These are phyloP conservation scores for Andrena haemorrhoa DNA, from an alignment of 2,888 invertebrate genomes.

Conservation along the genomic window DNA sequence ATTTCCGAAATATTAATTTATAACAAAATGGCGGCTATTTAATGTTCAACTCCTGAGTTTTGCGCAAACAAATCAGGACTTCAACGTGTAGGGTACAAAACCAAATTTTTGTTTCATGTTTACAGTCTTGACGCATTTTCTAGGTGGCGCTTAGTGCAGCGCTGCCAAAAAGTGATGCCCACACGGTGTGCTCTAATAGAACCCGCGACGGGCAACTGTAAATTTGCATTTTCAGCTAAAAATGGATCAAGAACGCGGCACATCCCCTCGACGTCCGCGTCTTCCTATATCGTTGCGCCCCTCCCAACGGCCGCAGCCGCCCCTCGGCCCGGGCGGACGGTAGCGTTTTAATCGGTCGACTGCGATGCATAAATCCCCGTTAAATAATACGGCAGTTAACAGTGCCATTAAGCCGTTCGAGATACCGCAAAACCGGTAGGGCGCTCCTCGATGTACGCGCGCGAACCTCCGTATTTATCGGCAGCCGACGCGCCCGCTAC, in stretches of 20 bases:
- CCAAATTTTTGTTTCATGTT: no score
- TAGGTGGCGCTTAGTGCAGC: no score
- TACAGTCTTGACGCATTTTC: no score
- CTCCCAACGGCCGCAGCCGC: constrained; percentile 28
- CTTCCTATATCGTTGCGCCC: constrained; percentile 37
- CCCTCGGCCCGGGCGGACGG: constrained; percentile 44
- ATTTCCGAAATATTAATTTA: no score
- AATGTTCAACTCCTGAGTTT: no score
- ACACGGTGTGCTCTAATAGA: background rate
- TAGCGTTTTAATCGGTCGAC: constrained; percentile 77
- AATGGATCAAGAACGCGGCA: background rate
- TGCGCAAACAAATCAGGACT: no score
- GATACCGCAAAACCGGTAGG: constrained; percentile 76
- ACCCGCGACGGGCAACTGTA: no score
- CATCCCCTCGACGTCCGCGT: background rate
- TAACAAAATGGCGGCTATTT: no score
- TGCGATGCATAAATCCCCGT: constrained; percentile 79
- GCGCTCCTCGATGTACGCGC: constrained; percentile 66
- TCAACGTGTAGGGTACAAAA: no score
- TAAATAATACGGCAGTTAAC: constrained; percentile 81
- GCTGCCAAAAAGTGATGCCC: background rate
- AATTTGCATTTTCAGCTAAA: background rate
- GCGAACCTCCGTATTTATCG: constrained; percentile 76
- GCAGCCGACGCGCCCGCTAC: constrained; percentile 66
- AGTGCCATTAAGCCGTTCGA: constrained; percentile 79